Evolutionary conservation across 1,140 invertebrate species (phyloP), one percentile per base, ranked within the genome.

Genomic region (Plutomurus gul): DNA sequence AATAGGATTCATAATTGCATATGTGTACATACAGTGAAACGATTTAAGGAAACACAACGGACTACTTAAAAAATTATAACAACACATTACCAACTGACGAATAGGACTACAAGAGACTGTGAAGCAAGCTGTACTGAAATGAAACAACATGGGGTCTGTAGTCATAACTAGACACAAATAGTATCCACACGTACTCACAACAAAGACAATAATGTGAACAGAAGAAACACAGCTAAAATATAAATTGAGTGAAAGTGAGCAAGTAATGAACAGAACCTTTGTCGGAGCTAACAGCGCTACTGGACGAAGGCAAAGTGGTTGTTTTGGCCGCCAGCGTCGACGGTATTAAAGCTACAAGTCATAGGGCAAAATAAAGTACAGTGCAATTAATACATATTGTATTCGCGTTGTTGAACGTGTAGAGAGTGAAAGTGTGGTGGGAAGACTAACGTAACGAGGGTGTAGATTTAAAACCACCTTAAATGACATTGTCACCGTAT

Each of bases 281-380:
- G 33, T 83, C 82, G 18, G 79, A 71, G 70, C 47, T 78, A 33
- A 70, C 72, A 77, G 47, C 79, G 78, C 72, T 83, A 76, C 60
- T 70, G 79, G 82, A 83, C 47, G 82, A 83, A 83, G 82, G 82
- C 82, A 83, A 81, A 49, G 82, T 79, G 82, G 82, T 83, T 78
- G 82, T 78, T 83, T 81, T 83, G 36, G 79, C 78, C 77, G 82
- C 79, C 73, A 81, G 36, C 11, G 78, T 79, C 75, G 82, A 78
- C 75, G 82, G 71, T 30, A 70, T 70, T 36, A 83, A 74, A 49
- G 79, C 82, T 83, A 71, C 11, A 77, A 74, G 56, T 33, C 51
- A 65, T 33, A 79, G 75, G 43, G 47, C 25, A 60, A 60, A 76
- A 27, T 30, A 56, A 76, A 65, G 56, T 65, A 65, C 56, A 30